Base-by-base conservation (phyloP, 2,888 invertebrate species). In the Nowickia ferox region DNA sequence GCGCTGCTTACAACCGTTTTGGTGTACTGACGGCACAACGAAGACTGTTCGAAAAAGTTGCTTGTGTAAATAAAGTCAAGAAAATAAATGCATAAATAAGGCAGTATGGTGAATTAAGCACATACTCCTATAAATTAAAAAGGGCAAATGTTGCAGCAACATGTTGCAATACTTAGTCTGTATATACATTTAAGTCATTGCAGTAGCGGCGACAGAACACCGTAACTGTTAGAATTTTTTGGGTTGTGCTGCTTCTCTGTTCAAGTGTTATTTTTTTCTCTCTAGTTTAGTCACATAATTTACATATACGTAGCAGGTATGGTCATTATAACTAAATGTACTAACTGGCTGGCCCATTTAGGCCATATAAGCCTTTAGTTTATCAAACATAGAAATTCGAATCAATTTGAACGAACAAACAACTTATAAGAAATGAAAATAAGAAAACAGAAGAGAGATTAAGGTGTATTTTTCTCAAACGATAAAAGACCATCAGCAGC, bases 21-120 rank as follows among this genome's bases (percentile, higher is more conserved):
- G 53, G 71, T 80, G 76, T 69, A 84, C 17, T 63, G 71, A 71
- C 66, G 84, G 65, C 65, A 75, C 75, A 75, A 59, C 48, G 53
- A 59, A 53, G 80, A 84, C 84, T 84, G 71, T 17, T 40, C 44
- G 38, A 44, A 57, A 57, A 69, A 63, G n/a, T 48, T 71, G 38
- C 51, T 59, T 63, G 15, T 57, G n/a, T 19, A 1, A 42, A 10
- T 51, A 65, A 65, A 78, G 19, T 63, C 42, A 65, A 3, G 40
- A 22, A 17, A 44, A 15, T 48, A 51, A 57, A 48, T 74, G 51
- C 68, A 71, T 17, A 11, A 42, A 30, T 38, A 71, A 8, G 42
- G 30, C 5, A 13, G 13, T 38, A 19, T 79, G 79, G 75, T 79
- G 69, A 63, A 61, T 55, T 51, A 1, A 9, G 17, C 13, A 22